phyloP scores from a whole-genome alignment of 2,888 invertebrate species.

The Polymixis lichenea region DNA sequence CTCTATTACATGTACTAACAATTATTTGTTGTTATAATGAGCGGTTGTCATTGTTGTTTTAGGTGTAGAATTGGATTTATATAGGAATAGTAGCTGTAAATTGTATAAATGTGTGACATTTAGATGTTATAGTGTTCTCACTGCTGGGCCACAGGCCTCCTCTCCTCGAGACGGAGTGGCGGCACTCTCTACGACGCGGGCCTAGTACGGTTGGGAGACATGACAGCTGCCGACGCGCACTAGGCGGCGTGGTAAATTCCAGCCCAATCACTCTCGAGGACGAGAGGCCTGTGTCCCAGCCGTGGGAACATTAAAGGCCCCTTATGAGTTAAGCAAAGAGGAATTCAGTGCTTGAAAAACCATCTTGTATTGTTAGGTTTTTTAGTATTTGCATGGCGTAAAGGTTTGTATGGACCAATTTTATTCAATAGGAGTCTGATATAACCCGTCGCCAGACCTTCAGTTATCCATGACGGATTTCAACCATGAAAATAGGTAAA shows the following conservation, averaged over 20 bases:
- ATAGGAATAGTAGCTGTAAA: background rate
- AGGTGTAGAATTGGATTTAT: background rate
- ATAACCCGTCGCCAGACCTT: background rate
- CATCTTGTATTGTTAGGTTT: background rate
- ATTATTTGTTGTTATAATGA: conserved; percentile 62
- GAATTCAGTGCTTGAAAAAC: background rate
- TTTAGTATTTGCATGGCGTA: background rate
- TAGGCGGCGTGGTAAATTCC: too few relatives aligned
- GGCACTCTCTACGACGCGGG: too few relatives aligned
- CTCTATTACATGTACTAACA: conserved; percentile 55
- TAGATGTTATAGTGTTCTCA: too few relatives aligned
- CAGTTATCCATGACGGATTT: background rate
- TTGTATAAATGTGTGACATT: background rate
- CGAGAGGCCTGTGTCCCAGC: too few relatives aligned
- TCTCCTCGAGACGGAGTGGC: too few relatives aligned
- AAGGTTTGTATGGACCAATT: background rate
- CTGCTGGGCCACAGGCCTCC: too few relatives aligned
- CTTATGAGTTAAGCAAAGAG: background rate
- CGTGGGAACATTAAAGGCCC: too few relatives aligned
- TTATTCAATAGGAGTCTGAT: background rate
- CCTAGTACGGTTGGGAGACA: too few relatives aligned
- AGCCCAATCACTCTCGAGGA: too few relatives aligned
- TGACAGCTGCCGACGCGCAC: too few relatives aligned
- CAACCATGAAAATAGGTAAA: background rate
- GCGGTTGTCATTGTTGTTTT: conserved; percentile 25